A percentile compares a stretch with the other conserved stretches of the same genome.
phyloP scores from a whole-genome alignment of 2,888 invertebrate species.

The Salpingus planirostris region DNA sequence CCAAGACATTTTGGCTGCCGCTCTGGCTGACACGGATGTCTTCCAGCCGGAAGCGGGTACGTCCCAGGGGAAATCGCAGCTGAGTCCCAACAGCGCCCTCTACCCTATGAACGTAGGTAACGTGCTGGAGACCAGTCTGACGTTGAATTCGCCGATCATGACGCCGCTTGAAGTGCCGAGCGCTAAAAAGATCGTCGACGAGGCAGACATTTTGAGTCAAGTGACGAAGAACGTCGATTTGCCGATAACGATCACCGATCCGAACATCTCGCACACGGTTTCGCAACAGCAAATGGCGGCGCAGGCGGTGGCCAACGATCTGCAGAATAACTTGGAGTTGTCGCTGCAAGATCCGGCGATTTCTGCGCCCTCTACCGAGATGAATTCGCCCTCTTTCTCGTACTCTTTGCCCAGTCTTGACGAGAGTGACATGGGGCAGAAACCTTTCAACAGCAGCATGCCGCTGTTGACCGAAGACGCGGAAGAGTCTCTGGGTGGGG shows the following conservation, averaged over 20 bases:
- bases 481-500: conserved; percentile 19
- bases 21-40: conserved; percentile 65
- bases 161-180: conserved; percentile 66
- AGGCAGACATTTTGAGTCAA: conserved; percentile 32
- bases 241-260: conserved; percentile 70
- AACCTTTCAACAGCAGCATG: conserved; percentile 45
- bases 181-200: conserved; percentile 36
- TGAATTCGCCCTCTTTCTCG: conserved; percentile 33
- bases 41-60: conserved; percentile 49
- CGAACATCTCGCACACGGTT: conserved; percentile 55
- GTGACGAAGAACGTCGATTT: conserved; percentile 64
- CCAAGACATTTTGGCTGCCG: conserved; percentile 66
- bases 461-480: conserved; percentile 52
- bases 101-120: conserved; percentile 50
- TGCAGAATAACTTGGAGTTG: conserved; percentile 47
- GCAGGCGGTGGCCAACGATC: conserved; percentile 29
- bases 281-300: conserved; percentile 35
- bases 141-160: conserved; percentile 75
- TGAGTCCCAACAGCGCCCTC: conserved; percentile 49
- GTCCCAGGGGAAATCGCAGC: conserved; percentile 44
- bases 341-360: conserved; percentile 67
- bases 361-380: conserved; percentile 50
- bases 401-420: conserved; percentile 37
- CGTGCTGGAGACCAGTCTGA: conserved; percentile 66
- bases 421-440: conserved; percentile 33